Base-by-base conservation (phyloP, 2,113 vertebrate species). In the Spea bombifrons region DNA sequence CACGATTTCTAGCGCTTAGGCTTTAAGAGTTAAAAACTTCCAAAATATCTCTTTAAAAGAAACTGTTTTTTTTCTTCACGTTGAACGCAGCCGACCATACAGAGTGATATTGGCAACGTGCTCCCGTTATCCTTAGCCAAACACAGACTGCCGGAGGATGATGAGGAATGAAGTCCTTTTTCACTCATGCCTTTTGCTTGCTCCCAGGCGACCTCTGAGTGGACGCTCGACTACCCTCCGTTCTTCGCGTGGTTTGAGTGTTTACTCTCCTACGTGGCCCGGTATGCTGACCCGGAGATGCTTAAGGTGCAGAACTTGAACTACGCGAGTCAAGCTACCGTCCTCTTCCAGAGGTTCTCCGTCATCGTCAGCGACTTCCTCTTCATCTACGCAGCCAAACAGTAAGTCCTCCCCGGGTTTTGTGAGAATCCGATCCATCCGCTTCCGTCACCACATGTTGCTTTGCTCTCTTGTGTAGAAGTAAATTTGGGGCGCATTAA, bases 201-300 rank as follows among this genome's bases (percentile, higher is more conserved):
- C 72, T 61, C 80, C 55, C 12, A 99, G 97, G 92, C 90, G 80
- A 94, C 94, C 8, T 99, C 97, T 0, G 91, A 94, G 71, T 99
- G 97, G 97, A 99, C 96, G 1, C 85, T 99, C 91, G 97, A 99
- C 86, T 99, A 99, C 81, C 97, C 97, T 0, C 97, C 97, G 0
- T 93, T 99, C 75, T 99, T 99, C 75, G 97, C 95, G 8, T 98
- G 96, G 97, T 96, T 99, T 82, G 94, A 99, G 68, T 93, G 86
- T 0, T 85, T 86, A 0, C 88, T 99, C 45, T 97, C 97, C 0
- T 90, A 95, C 0, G 63, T 93, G 63, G 97, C 94, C 48, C 91
- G 84, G 81, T 88, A 90, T 85, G 94, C 97, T 69, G 97, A 99
- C 82, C 75, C 81, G 0, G 85, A 95, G 81, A 98, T 99, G 97